Evolutionary conservation across 2,888 invertebrate species (phyloP).

Genomic region (Pelosia muscerda): DNA sequence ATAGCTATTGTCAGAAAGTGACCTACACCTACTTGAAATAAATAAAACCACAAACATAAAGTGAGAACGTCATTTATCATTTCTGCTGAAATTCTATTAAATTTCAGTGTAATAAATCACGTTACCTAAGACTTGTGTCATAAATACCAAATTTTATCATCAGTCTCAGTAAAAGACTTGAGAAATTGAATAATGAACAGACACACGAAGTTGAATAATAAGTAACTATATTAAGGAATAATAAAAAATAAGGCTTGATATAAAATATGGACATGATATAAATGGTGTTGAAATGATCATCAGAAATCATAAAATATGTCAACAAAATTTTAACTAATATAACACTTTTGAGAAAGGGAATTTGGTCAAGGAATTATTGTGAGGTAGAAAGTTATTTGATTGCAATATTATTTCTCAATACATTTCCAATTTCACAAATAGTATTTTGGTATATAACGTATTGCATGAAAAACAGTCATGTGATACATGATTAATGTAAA

Average conservation of each 20-base stretch:
- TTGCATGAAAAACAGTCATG: too few relatives aligned
- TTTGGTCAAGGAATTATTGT: too few relatives aligned
- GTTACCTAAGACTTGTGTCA: conserved; percentile 8
- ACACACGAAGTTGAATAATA: neutral
- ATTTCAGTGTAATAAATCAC: conserved; percentile 25
- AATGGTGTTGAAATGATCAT: neutral
- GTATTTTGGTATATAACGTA: too few relatives aligned
- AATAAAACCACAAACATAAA: conserved; percentile 28
- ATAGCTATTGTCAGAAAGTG: conserved; percentile 25
- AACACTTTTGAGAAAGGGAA: too few relatives aligned
- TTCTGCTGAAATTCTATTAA: conserved; percentile 19
- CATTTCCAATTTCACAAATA: too few relatives aligned
- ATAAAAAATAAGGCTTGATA: neutral
- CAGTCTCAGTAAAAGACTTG: neutral
- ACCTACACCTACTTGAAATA: conserved; percentile 44
- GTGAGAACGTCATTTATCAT: conserved; percentile 28
- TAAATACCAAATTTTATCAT: conserved; percentile 4
- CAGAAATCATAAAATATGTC: neutral
- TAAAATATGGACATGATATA: neutral
- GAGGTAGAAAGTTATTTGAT: too few relatives aligned
- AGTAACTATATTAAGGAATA: neutral
- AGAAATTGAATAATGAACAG: neutral
- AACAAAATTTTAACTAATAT: too few relatives aligned
- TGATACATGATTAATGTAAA: too few relatives aligned
- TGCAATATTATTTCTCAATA: too few relatives aligned